A percentile compares a stretch with the other conserved stretches of the same genome.
Conservation (phyloP, 1,140 invertebrate genomes). For the Uloborus diversus region DNA sequence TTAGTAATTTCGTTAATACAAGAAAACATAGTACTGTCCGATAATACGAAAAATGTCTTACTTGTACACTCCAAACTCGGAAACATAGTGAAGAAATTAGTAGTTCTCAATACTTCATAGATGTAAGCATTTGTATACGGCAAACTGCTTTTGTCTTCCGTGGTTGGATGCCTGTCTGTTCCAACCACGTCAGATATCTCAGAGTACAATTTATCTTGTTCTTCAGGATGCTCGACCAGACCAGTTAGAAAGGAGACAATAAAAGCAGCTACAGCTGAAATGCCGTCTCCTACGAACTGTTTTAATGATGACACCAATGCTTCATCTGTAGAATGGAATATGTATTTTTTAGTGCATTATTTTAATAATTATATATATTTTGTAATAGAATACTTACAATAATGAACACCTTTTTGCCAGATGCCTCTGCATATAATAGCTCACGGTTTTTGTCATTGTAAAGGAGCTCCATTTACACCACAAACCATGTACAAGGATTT, state of each 20-base stretch:
- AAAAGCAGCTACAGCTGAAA: background rate
- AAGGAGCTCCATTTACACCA: no score
- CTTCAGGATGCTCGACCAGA: constrained; percentile 11
- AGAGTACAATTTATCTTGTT: constrained; percentile 20
- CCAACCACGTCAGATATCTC: constrained; percentile 4
- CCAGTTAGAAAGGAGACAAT: background rate
- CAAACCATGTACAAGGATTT: no score
- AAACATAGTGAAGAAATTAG: background rate
- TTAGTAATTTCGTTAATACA: no score
- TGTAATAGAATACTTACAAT: no score
- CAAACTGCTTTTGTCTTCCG: constrained; percentile 35
- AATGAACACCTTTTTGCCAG: no score
- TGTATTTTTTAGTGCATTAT: no score
- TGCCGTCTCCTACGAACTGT: constrained; percentile 25
- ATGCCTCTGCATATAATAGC: no score
- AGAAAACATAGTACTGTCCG: no score
- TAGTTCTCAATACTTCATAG: constrained; percentile 2
- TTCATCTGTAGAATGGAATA: constrained; percentile 7
- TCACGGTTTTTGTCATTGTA: no score
- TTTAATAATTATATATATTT: no score
- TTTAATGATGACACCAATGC: background rate
- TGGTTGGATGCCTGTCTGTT: background rate
- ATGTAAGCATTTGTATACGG: constrained; percentile 28
- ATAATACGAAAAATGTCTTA: no score
- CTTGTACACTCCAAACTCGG: constrained; percentile 5